Evolutionary conservation across 1,140 invertebrate species (phyloP).

Genomic region (Drosophila nigrodunni): DNA sequence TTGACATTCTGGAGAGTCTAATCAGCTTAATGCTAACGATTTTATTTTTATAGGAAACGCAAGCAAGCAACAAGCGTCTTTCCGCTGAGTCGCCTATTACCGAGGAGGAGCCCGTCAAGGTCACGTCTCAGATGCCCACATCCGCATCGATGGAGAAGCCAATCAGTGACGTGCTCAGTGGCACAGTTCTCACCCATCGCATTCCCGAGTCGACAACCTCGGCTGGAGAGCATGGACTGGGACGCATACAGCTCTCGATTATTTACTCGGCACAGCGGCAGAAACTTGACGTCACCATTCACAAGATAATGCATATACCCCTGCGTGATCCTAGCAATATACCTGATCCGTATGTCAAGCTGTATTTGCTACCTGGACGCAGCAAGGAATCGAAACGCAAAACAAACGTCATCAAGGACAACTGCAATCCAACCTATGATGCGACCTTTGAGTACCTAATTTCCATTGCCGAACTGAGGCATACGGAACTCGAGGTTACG

Average conservation of each 20-base stretch:
- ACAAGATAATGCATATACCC: constrained; percentile 95
- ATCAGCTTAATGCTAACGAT: background rate
- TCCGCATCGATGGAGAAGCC: constrained; percentile 68
- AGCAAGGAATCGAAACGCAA: constrained; percentile 95
- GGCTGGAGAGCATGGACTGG: constrained; percentile 89
- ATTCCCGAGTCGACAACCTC: constrained; percentile 86
- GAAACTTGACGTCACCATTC: constrained; percentile 92
- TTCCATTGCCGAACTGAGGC: constrained; percentile 90
- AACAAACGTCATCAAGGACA: constrained; percentile 94
- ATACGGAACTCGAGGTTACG: constrained; percentile 90
- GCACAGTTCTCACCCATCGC: constrained; percentile 81
- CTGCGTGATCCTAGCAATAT: constrained; percentile 94
- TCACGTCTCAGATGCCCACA: constrained; percentile 41
- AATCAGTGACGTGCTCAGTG: constrained; percentile 56
- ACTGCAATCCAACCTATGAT: constrained; percentile 95
- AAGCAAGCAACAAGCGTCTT: constrained; percentile 58
- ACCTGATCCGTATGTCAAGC: constrained; percentile 97
- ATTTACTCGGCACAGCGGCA: constrained; percentile 93
- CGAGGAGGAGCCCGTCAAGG: constrained; percentile 79
- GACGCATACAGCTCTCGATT: constrained; percentile 94
- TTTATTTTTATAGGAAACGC: constrained; percentile 51
- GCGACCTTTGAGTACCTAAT: constrained; percentile 95
- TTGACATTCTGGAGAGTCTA: background rate
- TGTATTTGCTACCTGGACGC: constrained; percentile 95
- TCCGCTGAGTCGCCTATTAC: constrained; percentile 71